Percentiles rank a stretch among this genome's conserved stretches.
Evolutionary conservation across 2,797 vertebrate species (phyloP).

Genomic region (Intellagama lesueurii): DNA sequence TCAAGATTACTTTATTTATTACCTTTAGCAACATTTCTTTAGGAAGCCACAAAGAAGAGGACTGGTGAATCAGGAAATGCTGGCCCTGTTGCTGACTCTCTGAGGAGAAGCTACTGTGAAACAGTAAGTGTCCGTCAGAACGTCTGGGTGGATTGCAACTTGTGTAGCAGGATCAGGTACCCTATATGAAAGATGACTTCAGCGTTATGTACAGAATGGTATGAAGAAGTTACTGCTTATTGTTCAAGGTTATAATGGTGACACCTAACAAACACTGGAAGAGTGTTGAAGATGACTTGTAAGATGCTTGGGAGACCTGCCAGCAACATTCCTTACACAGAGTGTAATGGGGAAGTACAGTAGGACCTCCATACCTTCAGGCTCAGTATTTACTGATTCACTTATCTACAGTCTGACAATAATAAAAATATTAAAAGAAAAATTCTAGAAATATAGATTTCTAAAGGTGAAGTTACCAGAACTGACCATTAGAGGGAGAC

Average conservation of each 20-base stretch:
- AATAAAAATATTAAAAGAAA: too few species aligned
- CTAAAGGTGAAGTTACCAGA: too few species aligned
- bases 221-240: background rate
- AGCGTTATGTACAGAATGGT: too few species aligned
- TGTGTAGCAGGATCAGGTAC: background rate
- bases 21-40: background rate
- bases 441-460: too few species aligned
- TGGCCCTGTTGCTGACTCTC: background rate
- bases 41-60: background rate
- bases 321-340: background rate
- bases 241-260: background rate
- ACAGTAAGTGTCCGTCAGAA: background rate
- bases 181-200: background rate
- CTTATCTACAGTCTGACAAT: too few species aligned
- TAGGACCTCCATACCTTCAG: background rate
- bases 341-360: background rate
- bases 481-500: too few species aligned
- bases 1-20: background rate
- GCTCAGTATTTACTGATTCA: too few species aligned
- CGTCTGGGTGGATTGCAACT: background rate
- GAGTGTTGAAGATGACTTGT: background rate
- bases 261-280: background rate
- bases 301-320: background rate
- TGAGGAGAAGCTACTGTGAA: background rate
- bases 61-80: background rate